Conservation (phyloP, 2,797 vertebrate genomes). For the Pagetopsis macropterus region DNA sequence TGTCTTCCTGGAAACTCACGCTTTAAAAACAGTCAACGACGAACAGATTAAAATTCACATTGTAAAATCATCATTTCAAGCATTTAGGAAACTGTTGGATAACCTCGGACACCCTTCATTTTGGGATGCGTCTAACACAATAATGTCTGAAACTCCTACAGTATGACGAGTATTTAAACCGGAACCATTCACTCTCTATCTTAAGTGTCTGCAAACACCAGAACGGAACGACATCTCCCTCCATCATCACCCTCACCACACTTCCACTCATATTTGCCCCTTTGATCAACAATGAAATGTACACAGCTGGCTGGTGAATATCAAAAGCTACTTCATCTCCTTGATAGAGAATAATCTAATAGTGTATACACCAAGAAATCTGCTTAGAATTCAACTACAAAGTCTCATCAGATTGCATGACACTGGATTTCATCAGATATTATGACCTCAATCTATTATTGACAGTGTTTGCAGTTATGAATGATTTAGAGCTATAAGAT, state of each 20-base stretch:
- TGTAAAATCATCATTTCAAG: conserved; percentile 14
- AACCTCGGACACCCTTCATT: not conserved
- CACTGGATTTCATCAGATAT: conserved; percentile 39
- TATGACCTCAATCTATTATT: conserved; percentile 52
- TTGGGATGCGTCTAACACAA: not conserved
- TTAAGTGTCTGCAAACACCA: conserved; percentile 7
- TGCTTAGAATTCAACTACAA: conserved; percentile 48
- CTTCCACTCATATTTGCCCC: conserved; percentile 27
- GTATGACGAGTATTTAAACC: not conserved
- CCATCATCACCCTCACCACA: conserved; percentile 2
- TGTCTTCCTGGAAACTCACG: conserved; percentile 32
- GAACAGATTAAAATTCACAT: conserved; percentile 5
- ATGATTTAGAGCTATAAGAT: conserved; percentile 51
- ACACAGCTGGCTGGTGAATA: conserved; percentile 35
- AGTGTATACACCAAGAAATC: conserved; percentile 19
- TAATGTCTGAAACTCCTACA: not conserved
- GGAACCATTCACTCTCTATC: not conserved
- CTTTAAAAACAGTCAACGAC: conserved; percentile 32
- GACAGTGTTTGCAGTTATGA: conserved; percentile 39
- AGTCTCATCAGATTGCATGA: not conserved
- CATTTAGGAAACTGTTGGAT: not conserved
- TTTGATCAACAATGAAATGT: conserved; percentile 36
- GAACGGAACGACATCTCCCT: conserved; percentile 5
- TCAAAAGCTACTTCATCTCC: conserved; percentile 50
- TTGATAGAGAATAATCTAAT: conserved; percentile 44